Conservation (phyloP, 2,113 vertebrate species). For the Aegithalos caudatus region DNA sequence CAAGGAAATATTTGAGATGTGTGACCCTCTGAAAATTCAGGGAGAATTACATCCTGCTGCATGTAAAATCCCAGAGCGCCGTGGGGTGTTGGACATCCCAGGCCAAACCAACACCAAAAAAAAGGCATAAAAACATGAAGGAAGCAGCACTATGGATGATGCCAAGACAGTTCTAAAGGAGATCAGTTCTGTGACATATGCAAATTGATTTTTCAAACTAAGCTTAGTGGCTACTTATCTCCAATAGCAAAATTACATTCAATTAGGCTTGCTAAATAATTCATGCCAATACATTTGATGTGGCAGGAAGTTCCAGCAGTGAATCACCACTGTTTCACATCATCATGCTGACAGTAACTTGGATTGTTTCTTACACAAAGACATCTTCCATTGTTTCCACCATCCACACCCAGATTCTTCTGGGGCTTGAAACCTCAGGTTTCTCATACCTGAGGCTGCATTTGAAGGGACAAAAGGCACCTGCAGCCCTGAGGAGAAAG, state of each 20-base stretch:
- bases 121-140: background rate
- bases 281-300: background rate
- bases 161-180: background rate
- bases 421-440: background rate
- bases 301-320: background rate
- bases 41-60: background rate
- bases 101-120: background rate
- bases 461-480: background rate
- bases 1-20: background rate
- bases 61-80: background rate
- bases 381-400: background rate
- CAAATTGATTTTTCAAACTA: constrained; percentile 20
- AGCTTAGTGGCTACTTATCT: constrained; percentile 18
- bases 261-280: constrained; percentile 58
- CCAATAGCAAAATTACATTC: constrained; percentile 34
- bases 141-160: background rate
- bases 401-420: background rate
- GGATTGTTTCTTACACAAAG: background rate
- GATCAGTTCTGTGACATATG: background rate
- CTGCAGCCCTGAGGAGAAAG: background rate
- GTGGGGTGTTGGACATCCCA: background rate
- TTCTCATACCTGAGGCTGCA: background rate
- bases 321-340: background rate
- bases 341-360: background rate
- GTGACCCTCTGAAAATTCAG: background rate